Base-by-base conservation (phyloP, 2,888 invertebrate species). In the Mycalesis mineus region DNA sequence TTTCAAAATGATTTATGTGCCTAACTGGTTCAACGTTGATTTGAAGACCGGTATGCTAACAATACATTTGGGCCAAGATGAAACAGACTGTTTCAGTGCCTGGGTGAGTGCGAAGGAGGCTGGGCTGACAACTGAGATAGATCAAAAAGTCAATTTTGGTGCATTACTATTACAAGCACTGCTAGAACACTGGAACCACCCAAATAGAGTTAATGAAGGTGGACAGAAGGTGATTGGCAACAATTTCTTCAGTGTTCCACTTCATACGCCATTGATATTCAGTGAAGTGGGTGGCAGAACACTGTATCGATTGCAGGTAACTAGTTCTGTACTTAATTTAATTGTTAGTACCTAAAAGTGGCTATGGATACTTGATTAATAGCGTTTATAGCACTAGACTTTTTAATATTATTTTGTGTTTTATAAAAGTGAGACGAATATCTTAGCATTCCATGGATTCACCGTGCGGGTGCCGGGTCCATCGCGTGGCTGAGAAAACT, bases 1-100 rank as follows among this genome's bases (percentile, higher is more conserved):
- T 62, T 96, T 95, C 72, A 96, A 97, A 86, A 95, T 95, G 92
- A 95, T 99, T 51, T 98, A 95, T 80, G 98, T 99, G 71, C 99
- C 99, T 29, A 98, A 97, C 88, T 99, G 99, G 99, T 99, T 99
- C 81, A 96, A 96, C 66, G 98, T 99, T 44, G 99, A 99, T 88
- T 92, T 99, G 47, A 99, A 99, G 91, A 99, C 98, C 59, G 99
- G 99, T 63, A 96, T 99, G 96, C 91, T 99, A 72, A 98, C 98
- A 7, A 97, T 99, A 78, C 98, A 99, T 76, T 91, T 99, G 69
- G 96, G 96, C 0, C 96, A 97, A 81, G 99, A 99, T 79, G 99
- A 99, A 86, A 96, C 96, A 0, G 99, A 99, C 79, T 99, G 98
- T 79, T 95, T 99, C 73, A 95, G 98, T 37, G 98, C 99, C 0